Conservation (phyloP, 2,888 invertebrate genomes). For the Macrosiphum euphorbiae region DNA sequence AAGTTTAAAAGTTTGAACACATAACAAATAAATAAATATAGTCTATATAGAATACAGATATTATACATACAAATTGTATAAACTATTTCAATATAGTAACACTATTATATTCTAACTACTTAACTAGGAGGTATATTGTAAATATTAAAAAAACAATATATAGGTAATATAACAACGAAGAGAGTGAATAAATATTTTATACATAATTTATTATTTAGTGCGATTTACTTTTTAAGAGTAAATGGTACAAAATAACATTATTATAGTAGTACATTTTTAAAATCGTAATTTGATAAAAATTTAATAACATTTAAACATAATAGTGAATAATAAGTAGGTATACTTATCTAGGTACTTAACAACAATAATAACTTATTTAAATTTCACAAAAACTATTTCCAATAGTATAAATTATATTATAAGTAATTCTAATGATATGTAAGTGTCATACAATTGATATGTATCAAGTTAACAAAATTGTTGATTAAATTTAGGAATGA, state of each 20-base stretch:
- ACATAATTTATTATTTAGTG: neutral
- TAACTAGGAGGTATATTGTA: neutral
- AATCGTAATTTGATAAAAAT: slow-evolving; percentile 17
- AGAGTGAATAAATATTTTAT: neutral
- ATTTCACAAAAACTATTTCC: slow-evolving; percentile 20
- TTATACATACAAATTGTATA: neutral
- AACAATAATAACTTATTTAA: slow-evolving; percentile 8
- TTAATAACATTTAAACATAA: slow-evolving; percentile 46
- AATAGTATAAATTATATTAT: neutral
- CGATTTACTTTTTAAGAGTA: neutral
- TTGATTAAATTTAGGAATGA: neutral
- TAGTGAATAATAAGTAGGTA: slow-evolving; percentile 6
- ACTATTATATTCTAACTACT: neutral
- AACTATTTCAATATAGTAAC: neutral
- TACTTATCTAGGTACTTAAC: neutral
- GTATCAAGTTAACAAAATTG: neutral
- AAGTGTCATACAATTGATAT: slow-evolving; percentile 44
- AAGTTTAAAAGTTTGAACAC: slow-evolving; percentile 1
- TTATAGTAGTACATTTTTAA: neutral
- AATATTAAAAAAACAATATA: neutral
- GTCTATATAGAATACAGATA: neutral
- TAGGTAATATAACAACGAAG: neutral
- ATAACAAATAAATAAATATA: neutral
- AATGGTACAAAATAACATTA: neutral
- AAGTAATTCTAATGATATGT: slow-evolving; percentile 11